Conservation (phyloP, 2,797 vertebrate species). For the Clarias platycephalus region DNA sequence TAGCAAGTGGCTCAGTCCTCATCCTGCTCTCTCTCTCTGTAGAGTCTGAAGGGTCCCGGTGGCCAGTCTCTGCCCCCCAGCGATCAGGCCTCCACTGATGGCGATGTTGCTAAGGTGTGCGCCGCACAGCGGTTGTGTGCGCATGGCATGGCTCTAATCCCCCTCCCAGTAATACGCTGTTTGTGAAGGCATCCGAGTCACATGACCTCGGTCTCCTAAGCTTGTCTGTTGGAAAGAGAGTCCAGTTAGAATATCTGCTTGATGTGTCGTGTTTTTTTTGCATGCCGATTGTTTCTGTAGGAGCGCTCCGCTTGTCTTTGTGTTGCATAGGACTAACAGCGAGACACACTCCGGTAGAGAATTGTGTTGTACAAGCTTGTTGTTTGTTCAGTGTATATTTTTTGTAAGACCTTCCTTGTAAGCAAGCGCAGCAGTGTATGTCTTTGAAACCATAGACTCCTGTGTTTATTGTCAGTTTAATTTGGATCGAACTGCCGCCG, state of each 20-base stretch:
- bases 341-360: background rate
- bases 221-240: background rate
- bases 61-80: conserved; percentile 82
- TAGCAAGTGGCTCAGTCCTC: conserved; percentile 56
- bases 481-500: background rate
- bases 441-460: background rate
- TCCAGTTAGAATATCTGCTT: background rate
- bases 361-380: background rate
- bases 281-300: conserved; percentile 7
- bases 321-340: background rate
- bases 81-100: conserved; percentile 82
- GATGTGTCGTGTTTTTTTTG: conserved; percentile 9
- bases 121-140: conserved; percentile 70
- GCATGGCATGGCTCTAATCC: conserved; percentile 61
- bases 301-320: background rate
- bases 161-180: conserved; percentile 18
- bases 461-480: no score
- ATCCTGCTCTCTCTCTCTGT: conserved; percentile 65
- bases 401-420: background rate
- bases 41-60: conserved; percentile 90
- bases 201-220: conserved; percentile 32
- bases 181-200: conserved; percentile 13
- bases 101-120: conserved; percentile 90
- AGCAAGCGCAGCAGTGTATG: background rate
- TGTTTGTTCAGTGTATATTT: background rate